Evolutionary conservation across 2,797 vertebrate genomes (phyloP).

Genomic region (Lates japonicus): DNA sequence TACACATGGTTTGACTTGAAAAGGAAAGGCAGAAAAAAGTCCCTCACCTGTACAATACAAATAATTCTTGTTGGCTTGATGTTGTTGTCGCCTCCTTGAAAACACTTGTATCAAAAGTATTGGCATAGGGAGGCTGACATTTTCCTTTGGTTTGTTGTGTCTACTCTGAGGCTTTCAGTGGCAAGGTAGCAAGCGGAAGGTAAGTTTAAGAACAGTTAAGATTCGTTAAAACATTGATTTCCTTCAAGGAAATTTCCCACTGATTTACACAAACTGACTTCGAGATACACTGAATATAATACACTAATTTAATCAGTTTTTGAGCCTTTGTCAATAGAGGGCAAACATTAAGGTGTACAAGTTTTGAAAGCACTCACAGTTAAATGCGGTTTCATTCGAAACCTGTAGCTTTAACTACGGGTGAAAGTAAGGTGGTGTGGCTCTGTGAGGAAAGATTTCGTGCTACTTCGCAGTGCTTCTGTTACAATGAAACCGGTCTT

Average conservation of each 20-base stretch:
- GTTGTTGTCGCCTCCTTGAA: slow-evolving; percentile 31
- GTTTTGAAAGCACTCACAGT: neutral
- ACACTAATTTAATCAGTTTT: neutral
- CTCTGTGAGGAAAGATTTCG: neutral
- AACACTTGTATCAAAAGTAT: slow-evolving; percentile 30
- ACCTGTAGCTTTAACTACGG: neutral
- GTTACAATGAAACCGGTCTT: neutral
- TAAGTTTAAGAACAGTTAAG: neutral
- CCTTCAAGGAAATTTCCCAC: neutral
- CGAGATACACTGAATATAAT: neutral
- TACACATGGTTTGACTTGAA: slow-evolving; percentile 34
- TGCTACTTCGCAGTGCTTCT: neutral
- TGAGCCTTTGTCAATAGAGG: neutral
- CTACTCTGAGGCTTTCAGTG: slow-evolving; percentile 17
- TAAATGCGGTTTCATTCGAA: neutral
- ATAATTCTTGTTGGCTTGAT: slow-evolving; percentile 26
- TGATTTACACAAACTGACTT: neutral
- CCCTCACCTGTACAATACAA: slow-evolving; percentile 33
- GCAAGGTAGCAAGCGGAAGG: neutral
- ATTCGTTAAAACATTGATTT: slow-evolving; percentile 1
- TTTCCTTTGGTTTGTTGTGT: slow-evolving; percentile 19
- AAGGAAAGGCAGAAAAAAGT: slow-evolving; percentile 10
- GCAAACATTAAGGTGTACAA: neutral
- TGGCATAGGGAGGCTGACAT: slow-evolving; percentile 26
- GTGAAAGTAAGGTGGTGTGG: neutral